These are phyloP conservation scores for Lysandra coridon DNA, from an alignment of 2,888 invertebrate species.

Conservation along the genomic window DNA sequence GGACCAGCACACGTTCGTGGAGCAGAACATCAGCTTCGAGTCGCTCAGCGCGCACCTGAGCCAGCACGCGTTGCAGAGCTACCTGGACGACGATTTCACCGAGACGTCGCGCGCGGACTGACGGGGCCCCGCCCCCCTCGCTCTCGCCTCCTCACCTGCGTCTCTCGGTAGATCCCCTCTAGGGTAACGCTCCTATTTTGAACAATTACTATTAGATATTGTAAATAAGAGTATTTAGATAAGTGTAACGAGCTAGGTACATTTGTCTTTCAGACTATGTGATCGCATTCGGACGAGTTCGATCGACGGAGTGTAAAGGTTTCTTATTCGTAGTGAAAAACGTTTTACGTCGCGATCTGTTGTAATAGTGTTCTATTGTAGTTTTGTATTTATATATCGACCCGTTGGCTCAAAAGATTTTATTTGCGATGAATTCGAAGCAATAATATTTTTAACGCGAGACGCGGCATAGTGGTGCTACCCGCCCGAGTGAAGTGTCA, in stretches of 20 bases:
- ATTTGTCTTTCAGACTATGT: conserved; percentile 72
- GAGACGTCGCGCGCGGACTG: conserved; percentile 72
- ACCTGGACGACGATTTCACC: conserved; percentile 65
- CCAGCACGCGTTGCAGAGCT: conserved; percentile 57
- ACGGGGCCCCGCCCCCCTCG: conserved; percentile 44
- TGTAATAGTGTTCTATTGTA: conserved; percentile 25
- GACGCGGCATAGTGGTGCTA: conserved; percentile 32
- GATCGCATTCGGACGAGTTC: conserved; percentile 54
- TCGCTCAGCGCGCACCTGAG: conserved; percentile 57
- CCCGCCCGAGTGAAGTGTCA: conserved; percentile 25
- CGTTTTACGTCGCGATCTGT: conserved; percentile 26
- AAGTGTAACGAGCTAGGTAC: conserved; percentile 73
- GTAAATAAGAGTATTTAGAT: conserved; percentile 77
- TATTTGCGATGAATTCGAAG: conserved; percentile 32
- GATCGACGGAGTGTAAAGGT: conserved; percentile 42
- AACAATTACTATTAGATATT: conserved; percentile 70
- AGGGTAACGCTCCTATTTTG: conserved; percentile 60
- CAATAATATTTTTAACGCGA: conserved; percentile 35
- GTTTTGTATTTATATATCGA: conserved; percentile 15
- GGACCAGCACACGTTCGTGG: conserved; percentile 65
- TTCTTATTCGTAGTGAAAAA: conserved; percentile 24
- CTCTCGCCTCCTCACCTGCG: conserved; percentile 20
- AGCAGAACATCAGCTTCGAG: conserved; percentile 67
- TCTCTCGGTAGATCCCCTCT: conserved; percentile 36
- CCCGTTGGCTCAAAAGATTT: conserved; percentile 14